Percentiles rank a stretch among this genome's conserved stretches.
phyloP scores from a whole-genome alignment of 2,113 vertebrate species.

The Albula glossodonta region DNA sequence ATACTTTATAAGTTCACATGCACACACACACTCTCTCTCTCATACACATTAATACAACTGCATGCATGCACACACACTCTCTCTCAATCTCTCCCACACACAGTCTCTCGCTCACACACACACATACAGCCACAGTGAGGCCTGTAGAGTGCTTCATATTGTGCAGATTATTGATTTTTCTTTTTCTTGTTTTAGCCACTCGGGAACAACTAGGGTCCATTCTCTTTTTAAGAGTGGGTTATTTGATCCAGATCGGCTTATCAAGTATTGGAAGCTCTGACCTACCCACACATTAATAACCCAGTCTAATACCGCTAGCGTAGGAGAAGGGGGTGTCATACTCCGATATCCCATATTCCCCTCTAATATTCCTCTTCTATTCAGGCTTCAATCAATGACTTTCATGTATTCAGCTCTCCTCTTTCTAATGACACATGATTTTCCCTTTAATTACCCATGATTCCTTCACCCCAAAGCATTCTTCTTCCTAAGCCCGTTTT shows the following conservation, averaged over 20 bases:
- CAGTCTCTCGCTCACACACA: background rate
- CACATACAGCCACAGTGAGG: constrained; percentile 7
- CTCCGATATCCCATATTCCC: background rate
- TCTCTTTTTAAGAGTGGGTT: background rate
- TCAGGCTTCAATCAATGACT: background rate
- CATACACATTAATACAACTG: no score
- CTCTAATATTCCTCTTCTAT: background rate
- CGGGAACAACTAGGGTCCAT: background rate
- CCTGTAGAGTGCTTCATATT: background rate
- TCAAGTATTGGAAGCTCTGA: background rate
- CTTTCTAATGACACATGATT: background rate
- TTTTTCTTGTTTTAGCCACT: background rate
- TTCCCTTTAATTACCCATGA: background rate
- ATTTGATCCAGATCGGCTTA: background rate
- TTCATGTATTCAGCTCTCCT: background rate
- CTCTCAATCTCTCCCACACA: background rate
- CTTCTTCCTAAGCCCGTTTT: background rate
- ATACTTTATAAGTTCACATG: no score
- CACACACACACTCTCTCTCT: no score
- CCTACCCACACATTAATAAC: background rate
- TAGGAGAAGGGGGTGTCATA: background rate
- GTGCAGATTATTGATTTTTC: background rate
- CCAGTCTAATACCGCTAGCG: background rate
- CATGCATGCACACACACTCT: no score
- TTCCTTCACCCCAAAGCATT: background rate